A percentile compares a stretch with the other conserved stretches of the same genome.
Evolutionary conservation across 2,888 invertebrate genomes (phyloP).

Genomic region (Lasioglossum marginatum): DNA sequence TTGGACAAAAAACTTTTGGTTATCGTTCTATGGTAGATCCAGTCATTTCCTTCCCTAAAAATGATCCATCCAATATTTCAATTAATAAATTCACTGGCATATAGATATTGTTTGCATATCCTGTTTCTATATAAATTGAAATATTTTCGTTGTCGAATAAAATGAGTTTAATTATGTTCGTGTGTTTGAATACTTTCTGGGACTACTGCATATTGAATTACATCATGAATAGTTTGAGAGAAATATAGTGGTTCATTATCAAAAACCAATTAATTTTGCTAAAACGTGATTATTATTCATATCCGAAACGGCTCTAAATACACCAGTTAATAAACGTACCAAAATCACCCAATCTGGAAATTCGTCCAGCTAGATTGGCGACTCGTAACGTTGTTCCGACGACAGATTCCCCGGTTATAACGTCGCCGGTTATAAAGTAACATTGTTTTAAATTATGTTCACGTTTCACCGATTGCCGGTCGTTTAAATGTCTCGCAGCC

Average conservation of each 20-base stretch:
- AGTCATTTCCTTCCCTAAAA: not conserved
- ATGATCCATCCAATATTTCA: too few species aligned
- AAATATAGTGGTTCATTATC: not conserved
- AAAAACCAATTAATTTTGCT: not conserved
- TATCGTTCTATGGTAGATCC: not conserved
- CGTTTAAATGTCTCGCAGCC: slow-evolving; percentile 41
- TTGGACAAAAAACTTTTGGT: not conserved
- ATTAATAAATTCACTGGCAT: too few species aligned
- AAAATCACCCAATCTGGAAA: not conserved
- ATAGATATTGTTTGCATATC: too few species aligned
- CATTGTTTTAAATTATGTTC: slow-evolving; percentile 46
- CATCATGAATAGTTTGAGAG: not conserved
- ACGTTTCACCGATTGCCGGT: slow-evolving; percentile 32
- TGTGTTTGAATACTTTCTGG: too few species aligned
- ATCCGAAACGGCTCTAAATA: not conserved
- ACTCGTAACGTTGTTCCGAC: not conserved
- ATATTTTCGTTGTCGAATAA: not conserved
- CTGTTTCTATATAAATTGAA: not conserved
- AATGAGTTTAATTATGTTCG: not conserved
- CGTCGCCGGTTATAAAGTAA: slow-evolving; percentile 38
- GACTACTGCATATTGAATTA: not conserved
- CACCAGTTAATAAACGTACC: not conserved
- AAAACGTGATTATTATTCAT: not conserved
- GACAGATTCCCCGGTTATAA: slow-evolving; percentile 39
- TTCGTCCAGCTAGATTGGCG: not conserved